A percentile compares a stretch with the other conserved stretches of the same genome.
These are phyloP conservation scores for Hapalemur alaotrensis DNA, from an alignment of 2,797 vertebrate species.

Conservation along the genomic window DNA sequence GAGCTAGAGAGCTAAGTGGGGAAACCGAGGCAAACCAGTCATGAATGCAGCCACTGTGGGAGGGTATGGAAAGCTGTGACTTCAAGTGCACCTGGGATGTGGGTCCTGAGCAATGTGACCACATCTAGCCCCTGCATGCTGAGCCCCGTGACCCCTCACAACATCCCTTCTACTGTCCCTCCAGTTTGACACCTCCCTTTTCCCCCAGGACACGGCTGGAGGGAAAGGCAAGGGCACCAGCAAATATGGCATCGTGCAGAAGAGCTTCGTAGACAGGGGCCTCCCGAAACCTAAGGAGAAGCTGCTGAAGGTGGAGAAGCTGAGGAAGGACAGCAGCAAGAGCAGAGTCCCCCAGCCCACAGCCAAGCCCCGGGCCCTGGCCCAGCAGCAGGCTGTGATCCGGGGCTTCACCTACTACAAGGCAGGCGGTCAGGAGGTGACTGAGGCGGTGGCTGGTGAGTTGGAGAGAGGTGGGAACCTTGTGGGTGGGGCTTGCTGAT, in stretches of 20 bases:
- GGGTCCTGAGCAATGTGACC: not conserved
- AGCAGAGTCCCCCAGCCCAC: constrained; percentile 87
- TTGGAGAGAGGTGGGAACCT: not conserved
- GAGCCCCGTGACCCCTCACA: not conserved
- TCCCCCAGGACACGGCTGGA: constrained; percentile 88
- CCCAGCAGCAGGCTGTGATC: constrained; percentile 91
- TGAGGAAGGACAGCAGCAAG: constrained; percentile 88
- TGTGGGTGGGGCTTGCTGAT: too few relatives aligned
- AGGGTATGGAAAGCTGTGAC: not conserved
- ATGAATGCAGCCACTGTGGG: not conserved
- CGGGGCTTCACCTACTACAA: constrained; percentile 98
- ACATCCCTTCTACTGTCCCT: too few relatives aligned
- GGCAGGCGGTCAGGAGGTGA: constrained; percentile 84
- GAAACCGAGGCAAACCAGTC: not conserved
- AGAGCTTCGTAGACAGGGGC: constrained; percentile 83
- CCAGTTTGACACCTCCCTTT: constrained; percentile 34
- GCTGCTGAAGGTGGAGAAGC: constrained; percentile 85
- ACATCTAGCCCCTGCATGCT: not conserved
- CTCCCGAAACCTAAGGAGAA: constrained; percentile 90
- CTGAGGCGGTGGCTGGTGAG: constrained; percentile 80
- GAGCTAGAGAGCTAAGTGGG: not conserved
- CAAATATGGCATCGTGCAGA: constrained; percentile 87
- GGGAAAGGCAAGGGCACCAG: constrained; percentile 86
- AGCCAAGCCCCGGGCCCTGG: constrained; percentile 86
- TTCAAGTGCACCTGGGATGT: not conserved